A percentile compares a stretch with the other conserved stretches of the same genome.
These are phyloP conservation scores for Bruchidius siliquastri DNA, from an alignment of 2,888 invertebrate species.

Conservation along the genomic window DNA sequence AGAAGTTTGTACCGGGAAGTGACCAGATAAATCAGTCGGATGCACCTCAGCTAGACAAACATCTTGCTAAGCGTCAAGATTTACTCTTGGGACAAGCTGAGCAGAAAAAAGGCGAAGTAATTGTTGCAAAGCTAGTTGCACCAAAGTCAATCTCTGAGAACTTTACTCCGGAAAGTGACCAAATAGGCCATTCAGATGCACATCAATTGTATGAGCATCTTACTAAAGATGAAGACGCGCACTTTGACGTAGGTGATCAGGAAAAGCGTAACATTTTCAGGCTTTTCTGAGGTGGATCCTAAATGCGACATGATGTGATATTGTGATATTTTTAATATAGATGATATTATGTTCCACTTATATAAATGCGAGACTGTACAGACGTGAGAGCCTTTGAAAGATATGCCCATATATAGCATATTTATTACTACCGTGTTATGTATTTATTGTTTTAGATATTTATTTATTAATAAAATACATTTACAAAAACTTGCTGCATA, in stretches of 20 bases:
- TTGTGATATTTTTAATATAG: background rate
- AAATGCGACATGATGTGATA: background rate
- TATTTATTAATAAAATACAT: constrained; percentile 7
- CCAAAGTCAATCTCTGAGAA: background rate
- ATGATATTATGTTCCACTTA: no score
- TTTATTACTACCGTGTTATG: background rate
- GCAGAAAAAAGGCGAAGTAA: background rate
- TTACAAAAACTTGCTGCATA: background rate
- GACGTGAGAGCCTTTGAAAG: no score
- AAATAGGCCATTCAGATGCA: background rate
- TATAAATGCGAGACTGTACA: no score
- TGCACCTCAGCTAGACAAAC: background rate
- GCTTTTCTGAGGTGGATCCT: background rate
- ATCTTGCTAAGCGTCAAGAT: background rate
- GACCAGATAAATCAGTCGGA: background rate
- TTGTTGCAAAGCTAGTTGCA: background rate
- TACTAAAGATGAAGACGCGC: background rate
- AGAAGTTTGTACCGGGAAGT: no score
- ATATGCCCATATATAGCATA: background rate
- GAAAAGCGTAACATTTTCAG: background rate
- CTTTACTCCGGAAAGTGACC: background rate
- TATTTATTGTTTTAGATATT: background rate
- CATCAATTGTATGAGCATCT: background rate
- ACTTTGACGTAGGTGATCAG: background rate
- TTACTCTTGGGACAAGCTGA: background rate